phyloP scores from a whole-genome alignment of 2,888 invertebrate species.

The Ametastegia equiseti region DNA sequence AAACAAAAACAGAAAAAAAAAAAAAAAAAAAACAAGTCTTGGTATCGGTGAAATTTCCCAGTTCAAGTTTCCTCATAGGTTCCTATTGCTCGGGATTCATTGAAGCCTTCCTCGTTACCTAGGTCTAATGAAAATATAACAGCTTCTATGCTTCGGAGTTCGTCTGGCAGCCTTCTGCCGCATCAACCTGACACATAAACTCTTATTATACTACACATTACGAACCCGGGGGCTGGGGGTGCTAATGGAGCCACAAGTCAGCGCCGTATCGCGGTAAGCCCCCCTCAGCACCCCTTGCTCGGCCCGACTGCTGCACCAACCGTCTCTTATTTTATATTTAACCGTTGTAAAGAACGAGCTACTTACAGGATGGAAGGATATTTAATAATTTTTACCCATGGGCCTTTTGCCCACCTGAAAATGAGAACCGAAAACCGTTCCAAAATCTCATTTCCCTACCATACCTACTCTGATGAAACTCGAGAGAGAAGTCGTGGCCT shows the following conservation, averaged over 20 bases:
- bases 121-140: slow-evolving; percentile 75
- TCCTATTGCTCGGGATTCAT: slow-evolving; percentile 64
- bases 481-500: not conserved
- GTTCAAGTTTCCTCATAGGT: slow-evolving; percentile 35
- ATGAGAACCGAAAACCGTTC: slow-evolving; percentile 23
- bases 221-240: slow-evolving; percentile 60
- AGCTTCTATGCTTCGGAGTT: slow-evolving; percentile 73
- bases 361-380: slow-evolving; percentile 71
- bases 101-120: slow-evolving; percentile 68
- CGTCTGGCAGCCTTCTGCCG: slow-evolving; percentile 74
- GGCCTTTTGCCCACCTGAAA: slow-evolving; percentile 18
- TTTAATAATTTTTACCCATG: slow-evolving; percentile 68
- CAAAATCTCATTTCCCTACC: slow-evolving; percentile 27
- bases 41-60: not conserved
- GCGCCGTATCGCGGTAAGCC: slow-evolving; percentile 67
- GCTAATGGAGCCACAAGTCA: slow-evolving; percentile 76
- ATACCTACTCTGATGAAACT: not conserved
- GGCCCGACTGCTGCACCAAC: slow-evolving; percentile 59
- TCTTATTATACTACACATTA: slow-evolving; percentile 76
- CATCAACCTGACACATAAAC: slow-evolving; percentile 76
- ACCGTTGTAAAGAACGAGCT: slow-evolving; percentile 74
- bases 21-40: not conserved
- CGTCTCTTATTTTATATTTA: slow-evolving; percentile 76
- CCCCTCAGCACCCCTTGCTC: slow-evolving; percentile 54
- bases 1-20: not conserved